Evolutionary conservation across 1,140 invertebrate genomes (phyloP).

Genomic region (Lasioglossum baleicum): DNA sequence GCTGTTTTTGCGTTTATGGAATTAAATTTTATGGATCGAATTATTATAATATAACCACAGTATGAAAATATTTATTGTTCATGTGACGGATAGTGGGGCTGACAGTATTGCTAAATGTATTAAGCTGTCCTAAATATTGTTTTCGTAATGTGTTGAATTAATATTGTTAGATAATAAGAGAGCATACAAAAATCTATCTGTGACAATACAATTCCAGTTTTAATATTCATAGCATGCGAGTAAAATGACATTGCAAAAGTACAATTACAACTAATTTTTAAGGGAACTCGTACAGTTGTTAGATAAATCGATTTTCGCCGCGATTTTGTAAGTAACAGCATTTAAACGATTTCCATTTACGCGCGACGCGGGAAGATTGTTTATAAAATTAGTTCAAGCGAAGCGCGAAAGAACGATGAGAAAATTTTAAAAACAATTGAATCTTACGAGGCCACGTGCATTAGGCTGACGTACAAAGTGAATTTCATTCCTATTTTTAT

Average conservation of each 20-base stretch:
- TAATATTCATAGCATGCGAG: no score
- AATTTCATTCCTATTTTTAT: not conserved
- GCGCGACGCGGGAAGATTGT: not conserved
- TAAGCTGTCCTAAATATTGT: no score
- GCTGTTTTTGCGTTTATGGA: no score
- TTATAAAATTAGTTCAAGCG: not conserved
- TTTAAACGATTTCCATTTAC: not conserved
- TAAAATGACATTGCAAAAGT: not conserved
- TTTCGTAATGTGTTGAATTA: no score
- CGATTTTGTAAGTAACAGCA: not conserved
- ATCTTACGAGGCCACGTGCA: not conserved
- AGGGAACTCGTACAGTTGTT: not conserved
- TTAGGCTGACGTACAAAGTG: not conserved
- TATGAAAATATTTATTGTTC: no score
- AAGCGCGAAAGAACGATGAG: not conserved
- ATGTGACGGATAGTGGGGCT: no score
- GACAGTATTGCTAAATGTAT: no score
- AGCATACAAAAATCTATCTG: no score
- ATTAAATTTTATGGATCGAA: no score
- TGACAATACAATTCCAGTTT: not conserved
- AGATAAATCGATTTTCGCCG: not conserved
- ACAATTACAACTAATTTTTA: not conserved
- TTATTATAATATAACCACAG: no score
- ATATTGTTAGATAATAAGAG: no score
- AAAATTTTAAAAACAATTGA: not conserved